These are phyloP conservation scores for Ostrea edulis DNA, from an alignment of 1,140 invertebrate species.

Conservation along the genomic window DNA sequence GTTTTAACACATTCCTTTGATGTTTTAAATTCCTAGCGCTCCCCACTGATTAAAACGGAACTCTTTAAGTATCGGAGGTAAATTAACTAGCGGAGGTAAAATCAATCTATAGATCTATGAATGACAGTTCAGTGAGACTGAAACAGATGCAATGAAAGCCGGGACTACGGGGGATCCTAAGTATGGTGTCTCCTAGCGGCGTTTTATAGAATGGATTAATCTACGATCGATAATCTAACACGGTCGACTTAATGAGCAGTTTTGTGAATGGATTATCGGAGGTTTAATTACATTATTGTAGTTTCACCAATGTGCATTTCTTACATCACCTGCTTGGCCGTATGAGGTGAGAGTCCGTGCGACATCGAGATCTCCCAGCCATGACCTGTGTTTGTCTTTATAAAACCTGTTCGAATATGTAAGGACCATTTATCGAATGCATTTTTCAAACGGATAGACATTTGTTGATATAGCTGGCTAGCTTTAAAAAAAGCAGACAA, in stretches of 20 bases:
- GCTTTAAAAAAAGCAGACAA: background rate
- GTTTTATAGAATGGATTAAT: constrained; percentile 18
- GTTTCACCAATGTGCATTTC: background rate
- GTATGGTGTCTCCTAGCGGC: background rate
- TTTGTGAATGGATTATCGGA: constrained; percentile 25
- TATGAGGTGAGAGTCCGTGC: background rate
- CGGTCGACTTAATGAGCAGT: constrained; percentile 3
- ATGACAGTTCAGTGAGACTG: background rate
- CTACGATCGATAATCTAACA: background rate
- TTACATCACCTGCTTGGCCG: background rate
- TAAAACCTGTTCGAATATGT: background rate
- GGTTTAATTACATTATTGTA: constrained; percentile 26
- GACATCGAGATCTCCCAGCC: background rate
- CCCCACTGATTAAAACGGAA: constrained; percentile 18
- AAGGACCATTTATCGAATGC: constrained; percentile 14
- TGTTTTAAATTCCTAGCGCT: constrained; percentile 9
- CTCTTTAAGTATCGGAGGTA: constrained; percentile 19
- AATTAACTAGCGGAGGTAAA: constrained; percentile 35
- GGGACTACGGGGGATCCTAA: background rate
- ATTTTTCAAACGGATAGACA: constrained; percentile 22
- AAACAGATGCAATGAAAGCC: background rate
- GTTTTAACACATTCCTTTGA: background rate
- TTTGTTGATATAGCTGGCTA: constrained; percentile 21
- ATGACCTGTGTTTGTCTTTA: background rate
- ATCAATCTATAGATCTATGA: constrained; percentile 27